These are phyloP conservation scores for Psix sp. DNA, from an alignment of 1,140 invertebrate species.

Conservation along the genomic window DNA sequence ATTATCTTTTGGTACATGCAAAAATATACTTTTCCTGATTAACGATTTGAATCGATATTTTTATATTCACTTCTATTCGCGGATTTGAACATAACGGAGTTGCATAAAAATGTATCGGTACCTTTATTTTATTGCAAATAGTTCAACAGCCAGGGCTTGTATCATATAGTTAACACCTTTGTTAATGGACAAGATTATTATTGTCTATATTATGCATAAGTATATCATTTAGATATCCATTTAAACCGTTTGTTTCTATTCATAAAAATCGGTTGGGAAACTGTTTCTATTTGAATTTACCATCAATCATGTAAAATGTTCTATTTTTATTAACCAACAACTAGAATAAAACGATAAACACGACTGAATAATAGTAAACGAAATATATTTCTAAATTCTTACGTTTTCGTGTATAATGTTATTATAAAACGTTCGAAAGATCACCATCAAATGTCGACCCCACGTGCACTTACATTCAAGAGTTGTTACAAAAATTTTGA, in stretches of 20 bases:
- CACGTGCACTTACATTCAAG: conserved; percentile 9
- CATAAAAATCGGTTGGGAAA: conserved; percentile 46
- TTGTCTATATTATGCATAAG: conserved; percentile 55
- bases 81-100: conserved; percentile 25
- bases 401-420: conserved; percentile 15
- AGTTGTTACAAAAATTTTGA: conserved; percentile 32
- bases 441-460: conserved; percentile 10
- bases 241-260: conserved; percentile 17
- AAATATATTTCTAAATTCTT: conserved; percentile 35
- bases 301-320: background rate
- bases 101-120: conserved; percentile 43
- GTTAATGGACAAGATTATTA: conserved; percentile 57
- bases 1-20: conserved; percentile 8
- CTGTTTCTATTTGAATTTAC: background rate
- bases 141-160: conserved; percentile 35
- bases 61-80: conserved; percentile 52
- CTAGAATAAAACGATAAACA: too few species aligned
- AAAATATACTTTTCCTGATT: conserved; percentile 27
- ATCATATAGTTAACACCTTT: conserved; percentile 34
- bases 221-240: conserved; percentile 20
- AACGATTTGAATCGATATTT: conserved; percentile 6
- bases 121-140: conserved; percentile 46
- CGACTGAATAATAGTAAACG: too few species aligned
- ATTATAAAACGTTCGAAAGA: conserved; percentile 30
- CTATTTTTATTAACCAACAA: too few species aligned